Evolutionary conservation across 1,140 invertebrate genomes (phyloP), one percentile per base, ranked within the genome.

Genomic region (Bombus balteatus): DNA sequence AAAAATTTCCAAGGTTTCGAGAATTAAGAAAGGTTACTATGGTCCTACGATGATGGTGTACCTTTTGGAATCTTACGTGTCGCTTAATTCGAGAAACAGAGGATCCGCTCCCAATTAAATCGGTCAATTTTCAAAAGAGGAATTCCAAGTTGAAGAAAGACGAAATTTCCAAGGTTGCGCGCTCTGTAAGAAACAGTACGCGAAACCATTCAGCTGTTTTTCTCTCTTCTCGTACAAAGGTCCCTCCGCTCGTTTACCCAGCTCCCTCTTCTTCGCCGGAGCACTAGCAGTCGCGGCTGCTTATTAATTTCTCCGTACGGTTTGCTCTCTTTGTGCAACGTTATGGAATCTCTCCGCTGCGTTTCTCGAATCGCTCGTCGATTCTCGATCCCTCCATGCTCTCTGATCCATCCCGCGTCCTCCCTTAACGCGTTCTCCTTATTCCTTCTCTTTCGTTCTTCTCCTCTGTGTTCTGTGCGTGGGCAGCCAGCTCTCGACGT

Each of bases 341-440:
- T 88, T 91, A 88, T 87, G 89, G 84, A 91, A 91, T 88, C 89
- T 88, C 86, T 90, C 87, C 78, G 87, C 81, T 73, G 87, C 90
- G 89, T 91, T 90, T 91, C 87, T 90, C 87, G 87, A 90, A 87
- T 90, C 89, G 89, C 68, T 90, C 88, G 83, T 88, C 89, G 89
- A 89, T 90, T 90, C 88, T 72, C 47, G 47, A 53, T 53, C 47
- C 47, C 47, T 53, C 47, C 47, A 53, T 53, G 47, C 18, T 53
- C 47, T 22, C 47, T 53, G 18, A 53, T 53, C 62, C 70, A 41
- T 81, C 57, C 75, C 9, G 73, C 79, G 80, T 77, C 68, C 62
- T 62, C 82, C 71, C 66, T 43, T 79, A 47, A 37, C 62, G n/a
- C 12, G 15, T 68, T 25, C 34, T 18, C 18, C 28, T 68, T 34